Evolutionary conservation across 2,888 invertebrate species (phyloP), one percentile per base, ranked within the genome.

Genomic region (Meteorus cinctellus): DNA sequence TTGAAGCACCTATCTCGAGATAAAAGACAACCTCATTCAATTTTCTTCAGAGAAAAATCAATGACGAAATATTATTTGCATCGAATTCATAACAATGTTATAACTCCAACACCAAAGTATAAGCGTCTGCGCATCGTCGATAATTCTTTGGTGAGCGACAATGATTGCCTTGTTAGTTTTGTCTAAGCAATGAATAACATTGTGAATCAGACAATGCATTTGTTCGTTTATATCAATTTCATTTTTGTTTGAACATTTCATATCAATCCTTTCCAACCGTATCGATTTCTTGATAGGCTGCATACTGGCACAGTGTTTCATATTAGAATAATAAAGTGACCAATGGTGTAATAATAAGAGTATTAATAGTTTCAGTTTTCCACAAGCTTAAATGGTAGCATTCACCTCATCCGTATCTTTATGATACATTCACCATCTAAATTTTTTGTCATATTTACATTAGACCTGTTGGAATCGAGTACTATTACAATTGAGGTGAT

Each of bases 141-240:
- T 45, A 45, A 16, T 48, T 48, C 16, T 48, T n/a, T n/a, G 48
- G 6, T 48, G n/a, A 48, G n/a, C 4, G 48, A 48, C 6, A 48
- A n/a, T 3, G 48, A n/a, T 8, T 6, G 14, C 4, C 65, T 65
- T 34, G 29, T 65, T 10, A 10, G 16, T 55, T 31, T 8, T 31
- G 27, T 51, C 14, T 34, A 68, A 31, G 68, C 74, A 74, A 71
- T 71, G 71, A 80, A 84, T 83, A 84, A 84, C 84, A 79, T 76
- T 80, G 80, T 80, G 83, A 84, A 84, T 84, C 84, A 0, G 84
- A 82, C 78, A 80, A 77, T 78, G 82, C 82, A 79, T 79, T 80
- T 81, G 81, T 83, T 84, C 81, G 80, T 36, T 60, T 48, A 31
- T 27, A 8, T 55, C n/a, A 29, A 31, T 27, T 45, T 67, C 16